Evolutionary conservation across 2,113 vertebrate species (phyloP).

Genomic region (Lanius collurio): DNA sequence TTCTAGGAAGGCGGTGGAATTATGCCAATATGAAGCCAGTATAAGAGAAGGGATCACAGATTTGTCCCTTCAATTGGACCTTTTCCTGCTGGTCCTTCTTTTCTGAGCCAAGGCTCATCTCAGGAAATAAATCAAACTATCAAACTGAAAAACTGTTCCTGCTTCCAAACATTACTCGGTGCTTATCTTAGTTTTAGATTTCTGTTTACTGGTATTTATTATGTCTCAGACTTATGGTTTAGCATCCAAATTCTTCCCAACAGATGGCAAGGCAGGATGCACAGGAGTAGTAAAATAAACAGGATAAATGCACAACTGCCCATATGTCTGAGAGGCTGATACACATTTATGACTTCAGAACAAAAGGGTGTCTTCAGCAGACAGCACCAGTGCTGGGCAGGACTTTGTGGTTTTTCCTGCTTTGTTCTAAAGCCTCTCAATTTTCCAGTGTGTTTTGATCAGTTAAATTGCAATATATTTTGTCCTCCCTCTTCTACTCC

Average conservation of each 20-base stretch:
- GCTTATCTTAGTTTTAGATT: conserved; percentile 33
- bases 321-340: conserved; percentile 40
- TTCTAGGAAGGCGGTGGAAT: conserved; percentile 51
- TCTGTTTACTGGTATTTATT: conserved; percentile 63
- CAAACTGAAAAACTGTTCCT: not conserved
- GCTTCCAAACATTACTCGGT: conserved; percentile 42
- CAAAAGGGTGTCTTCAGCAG: not conserved
- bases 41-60: not conserved
- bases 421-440: not conserved
- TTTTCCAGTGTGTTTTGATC: not conserved
- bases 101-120: conserved; percentile 38
- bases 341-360: conserved; percentile 28
- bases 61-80: conserved; percentile 35
- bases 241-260: conserved; percentile 44
- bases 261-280: conserved; percentile 57
- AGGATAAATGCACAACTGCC: conserved; percentile 60
- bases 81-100: conserved; percentile 43
- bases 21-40: conserved; percentile 29
- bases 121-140: conserved; percentile 3
- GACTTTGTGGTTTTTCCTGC: not conserved
- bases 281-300: conserved; percentile 57
- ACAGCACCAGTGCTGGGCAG: not conserved
- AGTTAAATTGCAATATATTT: not conserved
- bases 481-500: not conserved
- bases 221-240: conserved; percentile 21